Percentiles rank a stretch among this genome's conserved stretches.
Evolutionary conservation across 2,113 vertebrate species (phyloP).

Genomic region (Ceuthmochares aereus): DNA sequence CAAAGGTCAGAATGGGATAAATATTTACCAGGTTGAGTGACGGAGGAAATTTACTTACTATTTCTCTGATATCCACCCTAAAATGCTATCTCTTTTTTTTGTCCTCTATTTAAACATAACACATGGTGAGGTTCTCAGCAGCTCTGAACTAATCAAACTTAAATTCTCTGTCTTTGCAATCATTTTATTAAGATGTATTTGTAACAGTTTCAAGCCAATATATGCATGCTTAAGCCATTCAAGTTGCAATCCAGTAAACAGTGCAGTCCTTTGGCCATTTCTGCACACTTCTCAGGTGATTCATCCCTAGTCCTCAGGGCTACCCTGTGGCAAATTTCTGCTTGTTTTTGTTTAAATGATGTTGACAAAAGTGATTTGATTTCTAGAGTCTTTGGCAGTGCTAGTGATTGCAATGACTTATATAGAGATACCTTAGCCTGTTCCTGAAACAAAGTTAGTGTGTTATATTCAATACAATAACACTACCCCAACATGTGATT

Average conservation of each 20-base stretch:
- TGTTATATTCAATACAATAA: conserved; percentile 22
- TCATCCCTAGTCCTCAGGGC: background rate
- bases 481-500: conserved; percentile 17
- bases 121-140: background rate
- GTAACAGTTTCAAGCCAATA: background rate
- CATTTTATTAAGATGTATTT: background rate
- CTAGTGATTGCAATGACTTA: background rate
- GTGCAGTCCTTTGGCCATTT: background rate
- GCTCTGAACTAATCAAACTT: background rate
- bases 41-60: background rate
- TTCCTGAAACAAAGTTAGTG: conserved; percentile 12
- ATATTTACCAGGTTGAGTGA: background rate
- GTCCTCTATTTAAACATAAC: background rate
- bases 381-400: conserved; percentile 5
- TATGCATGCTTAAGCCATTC: background rate
- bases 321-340: background rate
- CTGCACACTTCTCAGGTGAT: background rate
- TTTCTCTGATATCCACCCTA: background rate
- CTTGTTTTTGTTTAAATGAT: conserved; percentile 40
- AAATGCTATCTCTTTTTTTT: background rate
- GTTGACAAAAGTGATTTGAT: conserved; percentile 36
- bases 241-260: background rate
- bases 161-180: background rate
- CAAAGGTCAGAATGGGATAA: background rate
- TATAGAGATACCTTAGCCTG: conserved; percentile 23